phyloP scores from a whole-genome alignment of 2,797 vertebrate genomes.

The Nyctibius grandis region DNA sequence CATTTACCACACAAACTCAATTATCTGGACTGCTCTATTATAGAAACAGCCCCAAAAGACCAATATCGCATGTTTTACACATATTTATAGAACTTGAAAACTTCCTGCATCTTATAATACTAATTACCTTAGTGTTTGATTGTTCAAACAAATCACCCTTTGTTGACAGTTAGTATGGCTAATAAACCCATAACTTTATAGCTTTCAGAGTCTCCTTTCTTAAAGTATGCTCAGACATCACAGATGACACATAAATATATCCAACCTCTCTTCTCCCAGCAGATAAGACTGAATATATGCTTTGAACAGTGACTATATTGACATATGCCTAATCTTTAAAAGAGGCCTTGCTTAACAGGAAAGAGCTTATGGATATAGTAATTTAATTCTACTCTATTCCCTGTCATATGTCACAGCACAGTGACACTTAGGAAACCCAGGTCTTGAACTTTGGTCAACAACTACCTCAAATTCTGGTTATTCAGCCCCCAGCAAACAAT shows the following conservation, averaged over 20 bases:
- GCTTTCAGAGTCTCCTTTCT: not conserved
- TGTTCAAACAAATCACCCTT: not conserved
- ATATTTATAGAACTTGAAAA: not conserved
- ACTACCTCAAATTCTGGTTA: not conserved
- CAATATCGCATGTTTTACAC: not conserved
- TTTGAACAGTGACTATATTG: not conserved
- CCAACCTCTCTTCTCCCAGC: not conserved
- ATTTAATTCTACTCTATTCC: not conserved
- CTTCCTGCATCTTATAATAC: not conserved
- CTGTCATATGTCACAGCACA: not conserved
- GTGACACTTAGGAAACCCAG: not conserved
- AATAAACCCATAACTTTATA: not conserved
- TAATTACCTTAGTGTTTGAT: not conserved
- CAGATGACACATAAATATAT: not conserved
- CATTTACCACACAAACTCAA: not conserved
- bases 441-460: not conserved
- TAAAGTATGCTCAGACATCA: not conserved
- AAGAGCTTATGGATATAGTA: not conserved
- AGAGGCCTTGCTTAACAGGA: not conserved
- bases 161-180: not conserved
- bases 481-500: not conserved
- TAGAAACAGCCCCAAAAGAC: not conserved
- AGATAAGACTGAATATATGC: not conserved
- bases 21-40: slow-evolving; percentile 7
- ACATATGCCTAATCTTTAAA: not conserved